Conservation (phyloP, 2,113 vertebrate species). For the Oostethus manadensis region DNA sequence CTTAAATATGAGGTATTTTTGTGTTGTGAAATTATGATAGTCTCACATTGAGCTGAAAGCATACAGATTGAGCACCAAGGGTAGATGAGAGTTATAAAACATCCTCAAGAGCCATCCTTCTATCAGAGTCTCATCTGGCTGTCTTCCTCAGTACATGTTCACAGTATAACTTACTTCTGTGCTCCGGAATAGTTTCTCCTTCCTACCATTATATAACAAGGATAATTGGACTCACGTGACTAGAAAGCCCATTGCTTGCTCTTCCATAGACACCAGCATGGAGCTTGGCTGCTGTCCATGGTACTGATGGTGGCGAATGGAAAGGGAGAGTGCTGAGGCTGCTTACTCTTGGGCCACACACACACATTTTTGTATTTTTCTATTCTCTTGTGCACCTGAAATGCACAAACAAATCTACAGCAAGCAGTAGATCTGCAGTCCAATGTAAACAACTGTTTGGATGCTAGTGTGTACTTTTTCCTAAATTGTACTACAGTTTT, state of each 20-base stretch:
- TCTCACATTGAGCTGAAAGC: conserved; percentile 5
- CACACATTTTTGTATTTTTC: conserved; percentile 1
- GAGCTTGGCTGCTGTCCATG: conserved; percentile 53
- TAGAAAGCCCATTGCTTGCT: conserved; percentile 29
- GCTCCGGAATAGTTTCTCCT: conserved; percentile 28
- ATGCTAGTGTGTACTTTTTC: conserved; percentile 1
- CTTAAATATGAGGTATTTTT: conserved; percentile 3
- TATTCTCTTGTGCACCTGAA: background rate
- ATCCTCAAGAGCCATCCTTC: conserved; percentile 24
- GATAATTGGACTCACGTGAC: conserved; percentile 58
- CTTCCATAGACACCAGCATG: conserved; percentile 49
- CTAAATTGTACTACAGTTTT: conserved; percentile 7
- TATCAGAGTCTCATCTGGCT: conserved; percentile 12
- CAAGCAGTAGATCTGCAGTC: background rate
- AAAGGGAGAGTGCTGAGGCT: conserved; percentile 32
- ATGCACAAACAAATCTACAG: conserved; percentile 3
- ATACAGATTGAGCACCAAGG: background rate
- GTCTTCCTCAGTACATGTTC: conserved; percentile 20
- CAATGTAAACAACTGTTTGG: background rate
- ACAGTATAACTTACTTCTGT: conserved; percentile 10
- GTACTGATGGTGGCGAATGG: conserved; percentile 42
- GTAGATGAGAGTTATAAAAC: background rate
- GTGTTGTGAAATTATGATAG: background rate
- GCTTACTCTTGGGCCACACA: conserved; percentile 12
- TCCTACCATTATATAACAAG: conserved; percentile 45